Conservation (phyloP, 2,797 vertebrate species). For the Acropternis orthonyx region DNA sequence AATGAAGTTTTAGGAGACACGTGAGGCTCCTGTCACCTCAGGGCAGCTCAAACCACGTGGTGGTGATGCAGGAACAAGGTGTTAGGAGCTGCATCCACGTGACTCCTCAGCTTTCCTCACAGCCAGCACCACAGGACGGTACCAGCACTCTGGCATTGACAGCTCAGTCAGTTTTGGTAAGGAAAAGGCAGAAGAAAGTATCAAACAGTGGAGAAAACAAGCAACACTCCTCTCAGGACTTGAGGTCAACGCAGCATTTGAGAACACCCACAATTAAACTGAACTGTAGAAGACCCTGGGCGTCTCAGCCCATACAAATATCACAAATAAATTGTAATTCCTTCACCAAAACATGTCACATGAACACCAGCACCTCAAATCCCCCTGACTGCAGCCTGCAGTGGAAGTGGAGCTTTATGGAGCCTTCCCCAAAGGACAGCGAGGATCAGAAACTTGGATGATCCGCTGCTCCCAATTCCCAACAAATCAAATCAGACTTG, state of each 20-base stretch:
- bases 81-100: rapidly evolving
- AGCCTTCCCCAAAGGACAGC: background rate
- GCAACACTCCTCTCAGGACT: background rate
- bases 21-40: background rate
- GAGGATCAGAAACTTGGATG: background rate
- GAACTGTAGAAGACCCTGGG: rapidly evolving
- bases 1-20: rapidly evolving
- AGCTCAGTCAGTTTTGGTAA: rapidly evolving
- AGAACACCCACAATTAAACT: background rate
- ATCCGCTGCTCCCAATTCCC: background rate
- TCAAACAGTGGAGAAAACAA: background rate
- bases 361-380: background rate
- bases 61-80: background rate
- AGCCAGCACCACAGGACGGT: background rate
- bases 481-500: background rate
- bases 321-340: background rate
- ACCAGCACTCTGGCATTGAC: background rate
- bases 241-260: rapidly evolving
- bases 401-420: rapidly evolving
- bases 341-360: rapidly evolving
- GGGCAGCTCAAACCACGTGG: background rate
- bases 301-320: background rate
- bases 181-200: background rate
- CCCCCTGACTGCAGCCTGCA: rapidly evolving
- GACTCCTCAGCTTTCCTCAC: background rate